These are phyloP conservation scores for Sinelater perroti DNA, from an alignment of 2,888 invertebrate genomes.

Conservation along the genomic window DNA sequence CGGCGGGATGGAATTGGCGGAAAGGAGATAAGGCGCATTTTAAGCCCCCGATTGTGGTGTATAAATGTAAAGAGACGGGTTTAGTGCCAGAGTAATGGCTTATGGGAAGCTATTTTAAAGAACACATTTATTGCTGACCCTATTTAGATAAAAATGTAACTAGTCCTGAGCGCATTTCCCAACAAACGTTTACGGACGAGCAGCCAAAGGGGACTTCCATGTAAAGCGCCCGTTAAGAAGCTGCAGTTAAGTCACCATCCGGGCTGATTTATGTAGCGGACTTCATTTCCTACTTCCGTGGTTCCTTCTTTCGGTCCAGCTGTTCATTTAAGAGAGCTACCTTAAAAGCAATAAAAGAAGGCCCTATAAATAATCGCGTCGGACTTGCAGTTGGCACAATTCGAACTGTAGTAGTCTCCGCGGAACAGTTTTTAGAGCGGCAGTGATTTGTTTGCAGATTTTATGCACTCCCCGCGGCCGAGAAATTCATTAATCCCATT, in stretches of 20 bases:
- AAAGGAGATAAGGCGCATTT: slow-evolving; percentile 39
- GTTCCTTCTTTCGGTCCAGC: slow-evolving; percentile 30
- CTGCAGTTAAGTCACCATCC: slow-evolving; percentile 24
- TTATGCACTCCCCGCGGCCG: slow-evolving; percentile 20
- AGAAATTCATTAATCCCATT: slow-evolving; percentile 14
- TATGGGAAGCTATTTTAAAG: slow-evolving; percentile 37
- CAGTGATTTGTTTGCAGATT: slow-evolving; percentile 33
- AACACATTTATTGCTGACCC: slow-evolving; percentile 35
- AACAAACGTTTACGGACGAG: slow-evolving; percentile 28
- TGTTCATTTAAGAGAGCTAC: slow-evolving; percentile 36
- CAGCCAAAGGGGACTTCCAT: slow-evolving; percentile 19
- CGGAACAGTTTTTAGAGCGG: slow-evolving; percentile 29
- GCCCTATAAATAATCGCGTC: slow-evolving; percentile 31
- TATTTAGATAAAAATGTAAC: slow-evolving; percentile 37
- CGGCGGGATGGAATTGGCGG: slow-evolving; percentile 36
- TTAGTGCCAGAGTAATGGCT: slow-evolving; percentile 38
- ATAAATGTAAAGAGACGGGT: slow-evolving; percentile 39
- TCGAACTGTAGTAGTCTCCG: slow-evolving; percentile 32
- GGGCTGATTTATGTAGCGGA: slow-evolving; percentile 33
- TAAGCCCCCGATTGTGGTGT: slow-evolving; percentile 38
- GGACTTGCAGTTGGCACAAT: slow-evolving; percentile 35
- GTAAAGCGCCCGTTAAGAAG: slow-evolving; percentile 23
- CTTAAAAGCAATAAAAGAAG: slow-evolving; percentile 34
- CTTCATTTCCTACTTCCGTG: slow-evolving; percentile 36
- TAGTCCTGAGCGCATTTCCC: slow-evolving; percentile 18